Evolutionary conservation across 2,888 invertebrate species (phyloP).

Genomic region (Leptinotarsa rubiginosa): DNA sequence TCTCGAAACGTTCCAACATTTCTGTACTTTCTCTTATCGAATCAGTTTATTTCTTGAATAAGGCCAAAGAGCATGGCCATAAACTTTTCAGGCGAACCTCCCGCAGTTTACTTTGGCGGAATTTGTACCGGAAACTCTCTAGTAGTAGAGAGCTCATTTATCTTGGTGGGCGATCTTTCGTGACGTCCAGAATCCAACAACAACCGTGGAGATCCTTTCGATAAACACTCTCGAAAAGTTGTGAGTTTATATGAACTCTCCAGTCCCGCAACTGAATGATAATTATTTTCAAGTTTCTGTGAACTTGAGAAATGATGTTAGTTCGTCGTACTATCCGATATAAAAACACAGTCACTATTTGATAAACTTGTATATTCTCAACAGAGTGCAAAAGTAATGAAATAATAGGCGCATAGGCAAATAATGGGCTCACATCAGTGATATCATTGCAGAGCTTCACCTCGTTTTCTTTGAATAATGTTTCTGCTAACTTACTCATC

Average conservation of each 20-base stretch:
- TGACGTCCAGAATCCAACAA: slow-evolving; percentile 23
- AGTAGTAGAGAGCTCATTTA: slow-evolving; percentile 13
- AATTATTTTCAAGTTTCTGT: slow-evolving; percentile 13
- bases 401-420: too few relatives aligned
- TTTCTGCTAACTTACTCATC: too few relatives aligned
- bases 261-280: slow-evolving; percentile 4
- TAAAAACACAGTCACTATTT: too few relatives aligned
- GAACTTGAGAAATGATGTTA: background rate
- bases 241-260: slow-evolving; percentile 17
- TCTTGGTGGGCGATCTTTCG: slow-evolving; percentile 14
- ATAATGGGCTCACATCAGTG: too few relatives aligned
- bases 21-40: background rate
- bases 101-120: slow-evolving; percentile 20
- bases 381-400: too few relatives aligned
- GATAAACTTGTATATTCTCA: too few relatives aligned
- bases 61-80: slow-evolving; percentile 16
- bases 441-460: too few relatives aligned
- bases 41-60: slow-evolving; percentile 7
- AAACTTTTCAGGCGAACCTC: slow-evolving; percentile 13
- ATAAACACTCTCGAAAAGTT: slow-evolving; percentile 18
- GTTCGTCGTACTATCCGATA: too few relatives aligned
- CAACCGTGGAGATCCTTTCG: slow-evolving; percentile 17
- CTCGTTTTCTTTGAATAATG: too few relatives aligned
- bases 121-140: slow-evolving; percentile 26
- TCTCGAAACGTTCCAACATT: background rate